Base-by-base conservation (phyloP, 1,140 invertebrate species). In the Eueides isabella region DNA sequence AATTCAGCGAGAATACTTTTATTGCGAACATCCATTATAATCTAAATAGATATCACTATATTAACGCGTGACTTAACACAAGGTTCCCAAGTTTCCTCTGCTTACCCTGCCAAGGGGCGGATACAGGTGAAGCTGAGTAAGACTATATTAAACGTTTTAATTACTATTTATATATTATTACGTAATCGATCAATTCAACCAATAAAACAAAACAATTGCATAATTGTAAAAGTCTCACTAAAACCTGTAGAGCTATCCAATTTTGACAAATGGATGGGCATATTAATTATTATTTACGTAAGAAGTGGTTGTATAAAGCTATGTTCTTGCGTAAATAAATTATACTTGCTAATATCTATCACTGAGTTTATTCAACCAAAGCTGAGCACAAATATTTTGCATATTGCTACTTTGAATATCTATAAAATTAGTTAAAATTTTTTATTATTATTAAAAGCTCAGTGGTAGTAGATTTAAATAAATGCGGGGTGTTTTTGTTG, bases 301-400 rank as follows among this genome's bases (percentile, higher is more conserved):
- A 66, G 12, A 68, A 29, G 14, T 44, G 26, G 6, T 28, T 61
- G 69, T 75, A 66, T 62, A 65, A 61, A 75, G 5, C 5, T 48
- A 61, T 75, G 41, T 55, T 64, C 38, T 69, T 75, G 73, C 73
- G 73, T 75, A 70, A 75, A 70, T 28, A 66, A 72, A 72, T 72
- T 72, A 72, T 7, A 67, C 71, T 72, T 72, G 71, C 28, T 67
- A 72, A 72, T 72, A 38, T 67, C 48, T 9, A 26, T 55, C 26
- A 64, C 19, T 31, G n/a, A 12, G 41, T 48, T 63, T 66, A 48
- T 35, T 73, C 66, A 38, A 67, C 29, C 63, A 48, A 23, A 19
- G 0, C 5, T 3, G 0, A 44, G 14, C 2, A 55, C 19, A 26
- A 55, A 23, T 55, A 26, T 23, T 55, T 26, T 4, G 41, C 7